phyloP scores from a whole-genome alignment of 1,140 invertebrate species.

The Trichogramma pretiosum region DNA sequence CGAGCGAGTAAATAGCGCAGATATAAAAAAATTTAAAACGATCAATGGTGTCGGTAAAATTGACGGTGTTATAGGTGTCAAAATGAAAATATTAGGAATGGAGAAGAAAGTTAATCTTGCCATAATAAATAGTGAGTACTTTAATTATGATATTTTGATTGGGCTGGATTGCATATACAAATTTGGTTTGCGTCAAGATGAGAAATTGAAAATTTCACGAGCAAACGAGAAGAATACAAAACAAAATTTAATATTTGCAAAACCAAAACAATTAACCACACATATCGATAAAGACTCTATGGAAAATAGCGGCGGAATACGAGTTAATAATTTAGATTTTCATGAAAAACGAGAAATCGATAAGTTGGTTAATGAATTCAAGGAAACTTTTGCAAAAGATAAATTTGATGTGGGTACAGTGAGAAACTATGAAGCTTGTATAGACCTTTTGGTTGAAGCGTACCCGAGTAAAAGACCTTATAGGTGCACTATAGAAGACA shows the following conservation, averaged over 20 bases:
- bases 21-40: constrained; percentile 5
- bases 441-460: constrained; percentile 9
- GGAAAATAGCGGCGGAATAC: constrained; percentile 2
- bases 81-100: constrained; percentile 7
- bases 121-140: constrained; percentile 4
- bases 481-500: constrained; percentile 1
- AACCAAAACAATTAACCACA: too few species aligned
- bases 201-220: constrained; percentile 2
- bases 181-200: constrained; percentile 6
- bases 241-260: too few species aligned
- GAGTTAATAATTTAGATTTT: constrained; percentile 2
- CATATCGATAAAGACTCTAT: too few species aligned
- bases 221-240: too few species aligned
- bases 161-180: constrained; percentile 13
- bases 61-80: constrained; percentile 3
- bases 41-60: constrained; percentile 12
- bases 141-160: constrained; percentile 8
- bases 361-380: constrained; percentile 10
- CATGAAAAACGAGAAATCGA: constrained; percentile 7
- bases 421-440: constrained; percentile 13
- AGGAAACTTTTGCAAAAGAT: constrained; percentile 15
- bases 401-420: constrained; percentile 17
- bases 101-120: constrained; percentile 7
- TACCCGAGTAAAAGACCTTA: constrained; percentile 1
- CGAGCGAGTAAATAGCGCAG: neutral